Evolutionary conservation across 92 coral and sea anemone species (phyloP).

Genomic region (Galaxea fascicularis): DNA sequence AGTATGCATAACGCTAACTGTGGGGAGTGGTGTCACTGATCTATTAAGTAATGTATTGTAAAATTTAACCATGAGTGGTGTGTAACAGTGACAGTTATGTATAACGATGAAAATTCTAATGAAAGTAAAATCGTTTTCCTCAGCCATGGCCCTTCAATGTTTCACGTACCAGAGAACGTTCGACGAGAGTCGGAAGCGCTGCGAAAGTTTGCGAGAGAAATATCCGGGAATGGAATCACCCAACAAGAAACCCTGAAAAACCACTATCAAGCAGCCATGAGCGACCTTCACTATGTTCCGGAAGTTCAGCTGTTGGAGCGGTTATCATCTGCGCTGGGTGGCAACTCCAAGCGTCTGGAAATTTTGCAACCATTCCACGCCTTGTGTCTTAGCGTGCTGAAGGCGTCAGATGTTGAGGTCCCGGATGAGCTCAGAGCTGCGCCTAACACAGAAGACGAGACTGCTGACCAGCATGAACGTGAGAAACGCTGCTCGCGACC

Average conservation of each 20-base stretch:
- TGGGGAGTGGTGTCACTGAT: no score
- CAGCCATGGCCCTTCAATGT: slow-evolving; percentile 15
- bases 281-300: slow-evolving; percentile 38
- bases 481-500: slow-evolving; percentile 44
- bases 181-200: slow-evolving; percentile 29
- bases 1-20: no score
- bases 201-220: slow-evolving; percentile 18
- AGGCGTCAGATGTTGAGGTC: slow-evolving; percentile 8
- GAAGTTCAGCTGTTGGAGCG: slow-evolving; percentile 31
- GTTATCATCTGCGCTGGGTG: slow-evolving; percentile 36
- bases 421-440: slow-evolving; percentile 29
- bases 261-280: slow-evolving; percentile 40
- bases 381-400: slow-evolving; percentile 31
- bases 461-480: slow-evolving; percentile 3
- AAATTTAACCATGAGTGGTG: not conserved
- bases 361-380: slow-evolving; percentile 40
- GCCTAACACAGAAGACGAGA: slow-evolving; percentile 12
- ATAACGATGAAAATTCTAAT: not conserved
- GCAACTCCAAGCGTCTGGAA: slow-evolving; percentile 31
- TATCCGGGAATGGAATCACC: not conserved
- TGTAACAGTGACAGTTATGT: not conserved
- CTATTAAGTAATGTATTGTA: no score
- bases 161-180: slow-evolving; percentile 27
- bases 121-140: not conserved
- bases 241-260: slow-evolving; percentile 11